These are phyloP conservation scores for Eristalis arbustorum DNA, from an alignment of 2,888 invertebrate genomes.

Conservation along the genomic window DNA sequence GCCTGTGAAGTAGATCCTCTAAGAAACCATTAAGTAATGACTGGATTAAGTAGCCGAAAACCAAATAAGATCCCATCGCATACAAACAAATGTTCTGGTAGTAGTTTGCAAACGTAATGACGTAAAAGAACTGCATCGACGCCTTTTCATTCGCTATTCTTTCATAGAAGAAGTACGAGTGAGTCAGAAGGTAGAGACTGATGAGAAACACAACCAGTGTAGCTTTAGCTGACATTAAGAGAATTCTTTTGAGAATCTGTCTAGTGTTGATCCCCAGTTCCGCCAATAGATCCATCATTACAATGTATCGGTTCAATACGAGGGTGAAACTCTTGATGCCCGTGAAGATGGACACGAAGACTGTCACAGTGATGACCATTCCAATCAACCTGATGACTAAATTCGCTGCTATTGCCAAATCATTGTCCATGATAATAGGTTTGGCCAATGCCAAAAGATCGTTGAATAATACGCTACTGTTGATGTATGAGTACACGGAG, in stretches of 20 bases:
- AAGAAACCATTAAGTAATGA: constrained; percentile 30
- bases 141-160: constrained; percentile 3
- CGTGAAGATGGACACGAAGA: constrained; percentile 56
- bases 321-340: constrained; percentile 35
- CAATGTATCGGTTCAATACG: constrained; percentile 61
- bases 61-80: background rate
- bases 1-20: background rate
- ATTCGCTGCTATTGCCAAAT: constrained; percentile 63
- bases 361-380: constrained; percentile 62
- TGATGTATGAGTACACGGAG: constrained; percentile 69
- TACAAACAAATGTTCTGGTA: constrained; percentile 26
- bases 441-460: constrained; percentile 69
- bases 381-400: constrained; percentile 71
- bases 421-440: constrained; percentile 70
- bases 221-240: background rate
- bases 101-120: constrained; percentile 14
- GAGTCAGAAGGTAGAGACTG: background rate
- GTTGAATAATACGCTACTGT: constrained; percentile 54
- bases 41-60: background rate
- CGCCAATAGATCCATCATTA: constrained; percentile 50
- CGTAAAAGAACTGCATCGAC: constrained; percentile 9
- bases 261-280: constrained; percentile 65
- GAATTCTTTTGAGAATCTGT: constrained; percentile 24
- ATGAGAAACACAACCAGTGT: background rate
- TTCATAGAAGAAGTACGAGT: constrained; percentile 2